A percentile compares a stretch with the other conserved stretches of the same genome.
Conservation (phyloP, 2,113 vertebrate species). For the Strix uralensis region DNA sequence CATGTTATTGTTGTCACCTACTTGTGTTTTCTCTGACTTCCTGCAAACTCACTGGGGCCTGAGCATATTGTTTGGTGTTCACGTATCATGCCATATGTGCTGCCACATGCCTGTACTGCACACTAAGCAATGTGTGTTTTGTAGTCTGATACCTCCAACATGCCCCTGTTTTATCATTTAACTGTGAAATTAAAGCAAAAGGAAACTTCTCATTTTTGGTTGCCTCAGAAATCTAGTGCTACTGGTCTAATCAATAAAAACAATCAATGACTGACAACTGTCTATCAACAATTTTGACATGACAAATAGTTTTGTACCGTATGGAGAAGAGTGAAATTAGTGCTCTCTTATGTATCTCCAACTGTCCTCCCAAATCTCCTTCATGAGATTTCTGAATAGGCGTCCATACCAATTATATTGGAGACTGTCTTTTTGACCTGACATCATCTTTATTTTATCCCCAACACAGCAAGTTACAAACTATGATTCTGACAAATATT, state of each 20-base stretch:
- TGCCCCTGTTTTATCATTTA: not conserved
- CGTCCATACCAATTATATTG: not conserved
- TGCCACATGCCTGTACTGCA: not conserved
- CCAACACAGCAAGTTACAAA: not conserved
- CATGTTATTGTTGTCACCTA: not conserved
- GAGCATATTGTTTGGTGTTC: not conserved
- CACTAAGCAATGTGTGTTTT: not conserved
- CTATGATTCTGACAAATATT: not conserved
- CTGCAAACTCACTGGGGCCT: not conserved
- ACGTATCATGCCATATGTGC: not conserved
- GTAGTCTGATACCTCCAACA: not conserved
- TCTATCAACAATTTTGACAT: not conserved
- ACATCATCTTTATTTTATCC: not conserved
- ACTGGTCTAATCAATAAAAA: not conserved
- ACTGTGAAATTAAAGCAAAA: not conserved
- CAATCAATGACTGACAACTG: not conserved
- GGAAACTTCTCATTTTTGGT: not conserved
- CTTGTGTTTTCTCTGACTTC: not conserved
- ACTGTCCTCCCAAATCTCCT: not conserved
- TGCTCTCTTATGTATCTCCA: not conserved
- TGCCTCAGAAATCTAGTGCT: not conserved
- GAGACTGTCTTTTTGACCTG: not conserved
- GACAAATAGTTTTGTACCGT: not conserved
- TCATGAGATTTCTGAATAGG: not conserved
- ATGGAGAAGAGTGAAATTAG: not conserved